These are phyloP conservation scores for Exocentrus adspersus DNA, from an alignment of 2,888 invertebrate genomes.

Conservation along the genomic window DNA sequence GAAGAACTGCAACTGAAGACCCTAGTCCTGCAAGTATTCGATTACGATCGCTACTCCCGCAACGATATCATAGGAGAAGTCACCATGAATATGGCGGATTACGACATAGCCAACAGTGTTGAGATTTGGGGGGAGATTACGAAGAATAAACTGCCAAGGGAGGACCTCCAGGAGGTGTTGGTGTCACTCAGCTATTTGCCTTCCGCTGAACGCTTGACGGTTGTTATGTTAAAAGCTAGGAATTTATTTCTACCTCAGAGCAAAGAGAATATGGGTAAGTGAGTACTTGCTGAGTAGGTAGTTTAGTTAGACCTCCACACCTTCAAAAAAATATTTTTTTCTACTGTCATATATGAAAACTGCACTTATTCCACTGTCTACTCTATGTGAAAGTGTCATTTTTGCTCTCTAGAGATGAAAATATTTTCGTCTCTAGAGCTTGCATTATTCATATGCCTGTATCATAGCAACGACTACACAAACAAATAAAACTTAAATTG, in stretches of 20 bases:
- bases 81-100: constrained; percentile 78
- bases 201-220: constrained; percentile 71
- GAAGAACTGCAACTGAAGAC: constrained; percentile 86
- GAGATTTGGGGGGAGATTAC: constrained; percentile 91
- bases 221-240: constrained; percentile 78
- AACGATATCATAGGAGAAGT: constrained; percentile 84
- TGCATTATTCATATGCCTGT: no score
- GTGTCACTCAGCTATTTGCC: constrained; percentile 88
- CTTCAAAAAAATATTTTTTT: no score
- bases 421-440: no score
- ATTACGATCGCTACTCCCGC: constrained; percentile 80
- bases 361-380: no score
- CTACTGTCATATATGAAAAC: no score
- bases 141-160: constrained; percentile 82
- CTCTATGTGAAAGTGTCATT: no score
- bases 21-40: constrained; percentile 77
- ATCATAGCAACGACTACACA: no score
- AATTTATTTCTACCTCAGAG: constrained; percentile 81
- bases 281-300: not conserved
- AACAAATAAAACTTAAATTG: no score
- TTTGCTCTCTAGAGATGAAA: no score
- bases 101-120: constrained; percentile 79
- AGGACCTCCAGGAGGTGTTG: constrained; percentile 83
- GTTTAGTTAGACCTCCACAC: no score
- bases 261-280: constrained; percentile 72